Evolutionary conservation across 1,140 invertebrate species (phyloP).

Genomic region (Spodoptera litura): DNA sequence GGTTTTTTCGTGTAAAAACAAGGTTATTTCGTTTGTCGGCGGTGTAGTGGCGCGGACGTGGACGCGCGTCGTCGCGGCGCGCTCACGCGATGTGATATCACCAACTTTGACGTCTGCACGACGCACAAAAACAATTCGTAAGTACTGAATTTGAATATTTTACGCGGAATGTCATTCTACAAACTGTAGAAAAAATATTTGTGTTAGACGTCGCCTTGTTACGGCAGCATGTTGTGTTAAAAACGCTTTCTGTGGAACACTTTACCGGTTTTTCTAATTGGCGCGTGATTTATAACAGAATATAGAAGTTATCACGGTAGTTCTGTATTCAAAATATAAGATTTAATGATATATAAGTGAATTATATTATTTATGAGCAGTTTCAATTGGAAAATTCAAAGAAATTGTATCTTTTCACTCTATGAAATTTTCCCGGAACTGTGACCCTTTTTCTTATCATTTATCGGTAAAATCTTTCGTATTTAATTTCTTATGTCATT

Average conservation of each 20-base stretch:
- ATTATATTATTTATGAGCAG: neutral
- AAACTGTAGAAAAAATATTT: slow-evolving; percentile 47
- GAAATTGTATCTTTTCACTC: neutral
- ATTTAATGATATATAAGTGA: neutral
- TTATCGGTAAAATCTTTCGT: neutral
- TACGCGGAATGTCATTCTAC: slow-evolving; percentile 46
- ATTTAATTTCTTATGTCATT: neutral
- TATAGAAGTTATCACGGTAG: neutral
- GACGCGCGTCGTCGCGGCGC: slow-evolving; percentile 62
- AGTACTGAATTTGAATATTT: slow-evolving; percentile 74
- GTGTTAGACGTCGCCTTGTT: slow-evolving; percentile 22
- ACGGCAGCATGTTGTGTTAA: neutral
- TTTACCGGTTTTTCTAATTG: slow-evolving; percentile 5
- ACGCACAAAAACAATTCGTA: slow-evolving; percentile 64
- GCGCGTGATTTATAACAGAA: slow-evolving; percentile 12
- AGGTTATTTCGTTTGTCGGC: slow-evolving; percentile 55
- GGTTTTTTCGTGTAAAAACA: slow-evolving; percentile 72
- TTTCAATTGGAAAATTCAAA: neutral
- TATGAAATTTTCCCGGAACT: neutral
- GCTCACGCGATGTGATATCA: slow-evolving; percentile 63
- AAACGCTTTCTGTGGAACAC: neutral
- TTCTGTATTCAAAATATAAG: neutral
- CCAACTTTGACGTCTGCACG: slow-evolving; percentile 67
- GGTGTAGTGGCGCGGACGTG: slow-evolving; percentile 65
- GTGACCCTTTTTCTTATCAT: neutral